phyloP scores from a whole-genome alignment of 2,888 invertebrate genomes.

The Callinectes sapidus region DNA sequence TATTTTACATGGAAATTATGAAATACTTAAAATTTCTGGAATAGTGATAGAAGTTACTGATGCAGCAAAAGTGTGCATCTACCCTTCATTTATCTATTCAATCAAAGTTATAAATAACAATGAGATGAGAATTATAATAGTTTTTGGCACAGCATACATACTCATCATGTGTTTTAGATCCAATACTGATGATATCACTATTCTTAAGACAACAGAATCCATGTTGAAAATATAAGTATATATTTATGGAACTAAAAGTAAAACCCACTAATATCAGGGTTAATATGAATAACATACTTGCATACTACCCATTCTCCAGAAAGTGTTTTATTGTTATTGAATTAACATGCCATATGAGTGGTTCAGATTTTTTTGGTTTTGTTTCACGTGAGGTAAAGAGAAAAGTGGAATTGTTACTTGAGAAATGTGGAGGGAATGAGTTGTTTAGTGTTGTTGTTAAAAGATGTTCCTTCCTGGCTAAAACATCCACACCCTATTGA shows the following conservation, averaged over 20 bases:
- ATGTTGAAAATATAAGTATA: neutral
- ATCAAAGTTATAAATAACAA: neutral
- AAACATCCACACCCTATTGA: neutral
- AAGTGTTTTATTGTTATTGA: neutral
- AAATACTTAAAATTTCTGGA: neutral
- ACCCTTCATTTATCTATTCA: neutral
- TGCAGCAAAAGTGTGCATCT: neutral
- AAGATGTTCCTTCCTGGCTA: neutral
- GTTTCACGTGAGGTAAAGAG: neutral
- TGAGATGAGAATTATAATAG: neutral
- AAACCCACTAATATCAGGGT: neutral
- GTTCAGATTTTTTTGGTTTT: neutral
- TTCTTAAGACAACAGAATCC: conserved; percentile 10
- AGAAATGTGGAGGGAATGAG: neutral
- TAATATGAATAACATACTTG: neutral
- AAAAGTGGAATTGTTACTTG: neutral
- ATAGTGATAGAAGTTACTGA: neutral
- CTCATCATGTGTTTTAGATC: neutral
- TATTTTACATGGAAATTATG: neutral
- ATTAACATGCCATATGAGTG: neutral
- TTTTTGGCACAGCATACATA: neutral
- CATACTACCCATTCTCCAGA: neutral
- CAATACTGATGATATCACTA: neutral
- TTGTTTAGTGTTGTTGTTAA: neutral
- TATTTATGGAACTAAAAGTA: neutral